Evolutionary conservation across 2,113 vertebrate genomes (phyloP), one percentile per base, ranked within the genome.

Genomic region (Oriolus oriolus): DNA sequence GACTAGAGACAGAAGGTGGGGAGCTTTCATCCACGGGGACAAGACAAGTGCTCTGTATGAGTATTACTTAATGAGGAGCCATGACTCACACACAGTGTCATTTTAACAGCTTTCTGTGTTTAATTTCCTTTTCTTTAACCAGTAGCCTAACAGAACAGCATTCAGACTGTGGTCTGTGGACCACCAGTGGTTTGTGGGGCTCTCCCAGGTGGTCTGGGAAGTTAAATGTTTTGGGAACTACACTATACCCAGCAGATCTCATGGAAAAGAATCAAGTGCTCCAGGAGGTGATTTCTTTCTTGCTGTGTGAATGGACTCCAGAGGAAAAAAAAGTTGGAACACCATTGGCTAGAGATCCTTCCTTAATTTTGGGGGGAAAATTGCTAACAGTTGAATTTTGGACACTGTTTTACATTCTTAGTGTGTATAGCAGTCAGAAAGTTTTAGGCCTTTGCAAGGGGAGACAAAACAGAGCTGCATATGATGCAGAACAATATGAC

Each of bases 41-140:
- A 88, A 86, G 91, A 71, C 87, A 94, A 92, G 53, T 82, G 69
- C 50, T 73, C 24, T 78, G 33, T 70, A 81, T 69, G 57, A 78
- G 16, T 56, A 75, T 89, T 78, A 90, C 60, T 91, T 79, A 94
- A 70, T 75, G 60, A 52, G 50, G 37, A 89, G 33, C 45, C 65
- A 87, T 95, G 94, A 93, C 87, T 96, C 74, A 92, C 47, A 37
- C 15, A n/a, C 52, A 95, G 47, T 93, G 85, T 79, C 76, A 70
- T 90, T 93, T 96, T 86, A 94, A 93, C 76, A 97, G 49, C 54
- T 95, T 87, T 96, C 80, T 92, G 93, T 79, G 74, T 96, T 93
- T 93, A 90, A 96, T 96, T 96, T 97, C 73, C 82, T 90, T 84
- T 96, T 77, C 49, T 92, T 88, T 84, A 89, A 84, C 85, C 60